Evolutionary conservation across 2,797 vertebrate genomes (phyloP).

Genomic region (Crenichthys baileyi): DNA sequence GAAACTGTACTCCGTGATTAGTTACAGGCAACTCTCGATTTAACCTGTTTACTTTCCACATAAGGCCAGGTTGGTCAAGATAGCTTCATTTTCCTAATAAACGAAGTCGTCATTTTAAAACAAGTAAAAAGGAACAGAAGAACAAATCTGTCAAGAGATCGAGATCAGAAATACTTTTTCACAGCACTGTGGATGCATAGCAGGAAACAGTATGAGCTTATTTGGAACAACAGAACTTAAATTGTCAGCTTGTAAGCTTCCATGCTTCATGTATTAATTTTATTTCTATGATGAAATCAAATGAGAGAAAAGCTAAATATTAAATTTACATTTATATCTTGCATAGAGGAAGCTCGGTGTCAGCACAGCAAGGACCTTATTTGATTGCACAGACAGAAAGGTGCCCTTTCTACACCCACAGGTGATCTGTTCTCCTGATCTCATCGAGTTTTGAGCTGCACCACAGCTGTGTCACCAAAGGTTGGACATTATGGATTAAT

Average conservation of each 20-base stretch:
- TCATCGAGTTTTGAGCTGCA: conserved; percentile 18
- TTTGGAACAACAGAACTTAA: not conserved
- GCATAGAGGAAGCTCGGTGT: conserved; percentile 13
- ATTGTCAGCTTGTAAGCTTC: not conserved
- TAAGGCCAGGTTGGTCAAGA: too few species aligned
- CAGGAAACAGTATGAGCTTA: not conserved
- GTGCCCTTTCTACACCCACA: conserved; percentile 19
- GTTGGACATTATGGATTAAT: conserved; percentile 13
- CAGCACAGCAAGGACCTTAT: conserved; percentile 24
- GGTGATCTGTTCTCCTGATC: conserved; percentile 33
- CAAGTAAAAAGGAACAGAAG: not conserved
- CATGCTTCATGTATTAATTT: not conserved
- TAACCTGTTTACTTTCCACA: too few species aligned
- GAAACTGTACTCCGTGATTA: too few species aligned
- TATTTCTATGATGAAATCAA: conserved; percentile 17
- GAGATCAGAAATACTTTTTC: not conserved
- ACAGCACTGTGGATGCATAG: not conserved
- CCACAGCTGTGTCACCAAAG: conserved; percentile 9
- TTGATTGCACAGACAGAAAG: conserved; percentile 43
- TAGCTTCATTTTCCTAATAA: not conserved
- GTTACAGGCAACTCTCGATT: too few species aligned
- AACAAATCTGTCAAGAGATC: not conserved
- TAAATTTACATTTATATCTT: conserved; percentile 28
- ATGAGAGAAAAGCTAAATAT: conserved; percentile 1
- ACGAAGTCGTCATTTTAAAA: not conserved